Evolutionary conservation across 2,888 invertebrate species (phyloP).

Genomic region (Muschampia plurimacula): DNA sequence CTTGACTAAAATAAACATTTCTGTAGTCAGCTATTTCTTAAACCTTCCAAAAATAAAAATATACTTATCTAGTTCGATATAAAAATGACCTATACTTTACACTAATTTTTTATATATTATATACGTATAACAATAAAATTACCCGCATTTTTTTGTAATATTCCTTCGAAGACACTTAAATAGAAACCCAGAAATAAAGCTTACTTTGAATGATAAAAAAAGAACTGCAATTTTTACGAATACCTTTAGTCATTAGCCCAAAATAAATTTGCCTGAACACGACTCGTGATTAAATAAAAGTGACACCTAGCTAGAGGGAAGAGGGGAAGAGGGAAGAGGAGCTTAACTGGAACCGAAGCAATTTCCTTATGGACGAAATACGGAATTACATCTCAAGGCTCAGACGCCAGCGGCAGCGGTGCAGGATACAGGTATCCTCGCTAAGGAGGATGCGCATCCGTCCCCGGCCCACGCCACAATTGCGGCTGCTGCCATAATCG

Average conservation of each 20-base stretch:
- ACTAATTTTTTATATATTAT: too few relatives aligned
- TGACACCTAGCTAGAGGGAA: constrained; percentile 10
- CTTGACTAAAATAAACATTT: neutral
- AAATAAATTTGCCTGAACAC: neutral
- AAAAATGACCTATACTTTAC: too few relatives aligned
- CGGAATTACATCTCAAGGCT: constrained; percentile 40
- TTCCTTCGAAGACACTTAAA: too few relatives aligned
- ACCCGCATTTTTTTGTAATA: too few relatives aligned
- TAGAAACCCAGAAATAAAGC: too few relatives aligned
- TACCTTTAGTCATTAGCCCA: neutral
- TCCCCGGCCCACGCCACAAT: constrained; percentile 54
- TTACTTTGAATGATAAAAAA: too few relatives aligned
- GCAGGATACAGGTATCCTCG: constrained; percentile 71
- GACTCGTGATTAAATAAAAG: neutral
- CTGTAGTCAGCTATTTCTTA: neutral
- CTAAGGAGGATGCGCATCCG: constrained; percentile 81
- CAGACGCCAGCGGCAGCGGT: constrained; percentile 4
- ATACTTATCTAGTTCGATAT: neutral
- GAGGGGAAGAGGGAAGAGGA: too few relatives aligned
- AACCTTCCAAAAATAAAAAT: neutral
- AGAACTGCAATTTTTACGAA: neutral
- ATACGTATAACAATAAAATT: too few relatives aligned
- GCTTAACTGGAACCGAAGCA: constrained; percentile 6
- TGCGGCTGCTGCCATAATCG: constrained; percentile 39
- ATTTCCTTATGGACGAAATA: constrained; percentile 23